Base-by-base conservation (phyloP, 2,113 vertebrate species). In the Potamarius usumacintae region DNA sequence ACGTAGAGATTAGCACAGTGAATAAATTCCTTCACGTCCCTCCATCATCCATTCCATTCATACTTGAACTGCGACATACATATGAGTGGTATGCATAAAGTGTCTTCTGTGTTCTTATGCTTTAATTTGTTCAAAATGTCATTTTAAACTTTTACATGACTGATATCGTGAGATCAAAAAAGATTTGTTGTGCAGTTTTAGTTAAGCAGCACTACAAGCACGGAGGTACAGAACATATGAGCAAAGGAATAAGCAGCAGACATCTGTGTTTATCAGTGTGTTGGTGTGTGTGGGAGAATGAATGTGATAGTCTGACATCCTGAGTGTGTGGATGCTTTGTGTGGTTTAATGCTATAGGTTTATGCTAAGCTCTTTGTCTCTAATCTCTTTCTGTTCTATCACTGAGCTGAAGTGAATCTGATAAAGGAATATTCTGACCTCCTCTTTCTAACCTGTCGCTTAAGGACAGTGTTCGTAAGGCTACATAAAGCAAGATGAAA, bases 381-480 rank as follows among this genome's bases (percentile, higher is more conserved):
- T 93, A 94, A 94, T 87, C 92, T 87, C 89, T 91, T 93, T 94
- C 91, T 93, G 93, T 86, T 90, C 74, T 88, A 86, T 88, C 88
- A 85, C 57, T 74, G 34, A 60, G 69, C 85, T 88, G 77, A 88
- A 87, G 77, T 82, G 67, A 55, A 71, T 83, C 62, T 27, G 80
- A 89, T 83, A 85, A 87, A 88, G 15, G 34, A 79, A 67, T 80
- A 84, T 53, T 69, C 71, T 27, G 15, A 57, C 34, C 52, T 80
- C 58, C 14, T 58, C n/a, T 80, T 18, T 57, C 12, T 77, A 25
- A 77, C 17, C 17, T 5, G 3, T 78, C 25, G 15, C 50, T 8
- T 78, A 78, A 78, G 50, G 11, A 14, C 1, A 14, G 5, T 30
- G 52, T 57, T 20, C 27, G 11, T 58, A 58, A 80, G 1, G 78